Conservation (phyloP, 2,113 vertebrate species). For the Mobula birostris region DNA sequence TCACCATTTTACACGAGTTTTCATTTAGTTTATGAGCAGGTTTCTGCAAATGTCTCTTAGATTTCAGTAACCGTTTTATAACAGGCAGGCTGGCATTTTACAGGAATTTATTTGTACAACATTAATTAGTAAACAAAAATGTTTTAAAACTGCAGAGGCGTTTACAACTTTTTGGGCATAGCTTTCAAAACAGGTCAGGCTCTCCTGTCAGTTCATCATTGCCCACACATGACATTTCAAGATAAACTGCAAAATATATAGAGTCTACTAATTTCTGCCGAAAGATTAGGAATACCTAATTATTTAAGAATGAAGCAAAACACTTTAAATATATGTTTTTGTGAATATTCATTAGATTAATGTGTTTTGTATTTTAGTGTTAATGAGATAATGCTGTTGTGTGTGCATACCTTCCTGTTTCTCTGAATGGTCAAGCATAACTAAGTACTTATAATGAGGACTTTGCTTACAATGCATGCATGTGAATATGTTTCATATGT, state of each 20-base stretch:
- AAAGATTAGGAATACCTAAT: not conserved
- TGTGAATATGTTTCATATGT: not conserved
- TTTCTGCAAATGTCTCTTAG: not conserved
- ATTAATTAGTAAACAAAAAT: constrained; percentile 8
- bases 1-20: constrained; percentile 12
- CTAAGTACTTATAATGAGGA: not conserved
- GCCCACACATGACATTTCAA: constrained; percentile 27
- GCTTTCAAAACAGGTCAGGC: constrained; percentile 11
- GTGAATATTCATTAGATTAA: not conserved
- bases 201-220: not conserved
- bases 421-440: not conserved
- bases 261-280: not conserved
- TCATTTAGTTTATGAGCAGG: not conserved
- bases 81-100: not conserved
- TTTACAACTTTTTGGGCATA: not conserved
- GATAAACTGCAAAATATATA: not conserved
- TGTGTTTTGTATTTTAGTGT: not conserved
- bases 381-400: not conserved
- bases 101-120: constrained; percentile 26
- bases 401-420: not conserved
- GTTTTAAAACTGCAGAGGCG: constrained; percentile 27
- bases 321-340: not conserved
- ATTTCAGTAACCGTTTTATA: constrained; percentile 24
- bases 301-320: not conserved
- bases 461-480: not conserved